phyloP scores from a whole-genome alignment of 1,140 invertebrate species.

The Venustaconcha ellipsiformis region DNA sequence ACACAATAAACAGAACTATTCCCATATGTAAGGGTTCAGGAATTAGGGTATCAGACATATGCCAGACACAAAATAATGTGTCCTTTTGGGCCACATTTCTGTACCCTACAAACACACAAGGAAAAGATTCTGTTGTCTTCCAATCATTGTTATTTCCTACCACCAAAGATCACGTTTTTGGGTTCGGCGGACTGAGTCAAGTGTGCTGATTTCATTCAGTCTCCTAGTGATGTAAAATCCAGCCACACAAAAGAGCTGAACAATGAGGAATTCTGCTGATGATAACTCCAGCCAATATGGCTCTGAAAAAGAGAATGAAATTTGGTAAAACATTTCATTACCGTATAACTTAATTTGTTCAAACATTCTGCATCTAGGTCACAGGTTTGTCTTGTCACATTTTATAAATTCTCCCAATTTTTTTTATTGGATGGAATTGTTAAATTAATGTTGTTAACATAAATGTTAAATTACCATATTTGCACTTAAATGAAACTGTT shows the following conservation, averaged over 20 bases:
- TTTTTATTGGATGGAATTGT: no score
- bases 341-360: background rate
- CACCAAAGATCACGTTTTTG: conserved; percentile 73
- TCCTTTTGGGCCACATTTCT: no score
- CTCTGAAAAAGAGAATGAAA: conserved; percentile 62
- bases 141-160: conserved; percentile 40
- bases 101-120: no score
- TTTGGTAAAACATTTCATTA: conserved; percentile 7
- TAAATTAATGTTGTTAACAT: no score
- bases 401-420: no score
- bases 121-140: no score
- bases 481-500: no score
- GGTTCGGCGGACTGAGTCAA: conserved; percentile 69
- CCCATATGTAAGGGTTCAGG: no score
- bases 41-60: background rate
- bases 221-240: conserved; percentile 72
- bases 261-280: conserved; percentile 71
- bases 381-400: no score
- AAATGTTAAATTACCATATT: no score
- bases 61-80: background rate
- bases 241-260: conserved; percentile 72
- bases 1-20: no score
- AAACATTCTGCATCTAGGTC: no score
- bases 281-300: conserved; percentile 74
- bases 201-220: conserved; percentile 69